Conservation (phyloP, 2,888 invertebrate species). For the Pocota personata region DNA sequence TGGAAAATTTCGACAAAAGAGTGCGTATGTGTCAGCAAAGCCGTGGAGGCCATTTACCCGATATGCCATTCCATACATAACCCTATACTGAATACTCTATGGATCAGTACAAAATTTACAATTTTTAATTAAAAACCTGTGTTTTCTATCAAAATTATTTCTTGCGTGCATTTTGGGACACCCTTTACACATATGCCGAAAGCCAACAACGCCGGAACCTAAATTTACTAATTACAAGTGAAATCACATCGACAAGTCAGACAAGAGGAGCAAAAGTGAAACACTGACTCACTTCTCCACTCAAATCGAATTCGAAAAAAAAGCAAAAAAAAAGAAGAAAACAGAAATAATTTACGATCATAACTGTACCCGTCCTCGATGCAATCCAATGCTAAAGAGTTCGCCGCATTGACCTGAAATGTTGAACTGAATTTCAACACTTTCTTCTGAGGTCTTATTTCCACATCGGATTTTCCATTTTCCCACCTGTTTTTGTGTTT, state of each 20-base stretch:
- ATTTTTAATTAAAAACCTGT: too few relatives aligned
- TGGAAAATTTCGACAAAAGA: too few relatives aligned
- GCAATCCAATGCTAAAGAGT: constrained; percentile 39
- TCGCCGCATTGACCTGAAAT: constrained; percentile 70
- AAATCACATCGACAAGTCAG: background rate
- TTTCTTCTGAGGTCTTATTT: constrained; percentile 71
- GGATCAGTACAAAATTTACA: too few relatives aligned
- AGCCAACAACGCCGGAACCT: too few relatives aligned
- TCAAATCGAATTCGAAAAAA: background rate
- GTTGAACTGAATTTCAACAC: constrained; percentile 73
- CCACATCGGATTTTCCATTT: constrained; percentile 67
- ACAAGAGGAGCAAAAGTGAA: background rate
- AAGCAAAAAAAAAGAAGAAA: background rate
- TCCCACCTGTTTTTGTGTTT: constrained; percentile 5
- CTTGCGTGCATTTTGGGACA: too few relatives aligned
- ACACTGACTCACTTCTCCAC: background rate
- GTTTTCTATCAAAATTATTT: too few relatives aligned
- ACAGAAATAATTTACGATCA: constrained; percentile 39
- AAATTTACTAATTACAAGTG: too few relatives aligned
- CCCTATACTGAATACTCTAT: too few relatives aligned
- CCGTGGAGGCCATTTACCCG: too few relatives aligned
- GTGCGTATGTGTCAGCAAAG: too few relatives aligned
- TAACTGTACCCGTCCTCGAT: constrained; percentile 33
- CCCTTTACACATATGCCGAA: background rate
- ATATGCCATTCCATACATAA: too few relatives aligned